phyloP scores from a whole-genome alignment of 53 echinoderm and acorn worm genomes.

The Apostichopus leukothele region DNA sequence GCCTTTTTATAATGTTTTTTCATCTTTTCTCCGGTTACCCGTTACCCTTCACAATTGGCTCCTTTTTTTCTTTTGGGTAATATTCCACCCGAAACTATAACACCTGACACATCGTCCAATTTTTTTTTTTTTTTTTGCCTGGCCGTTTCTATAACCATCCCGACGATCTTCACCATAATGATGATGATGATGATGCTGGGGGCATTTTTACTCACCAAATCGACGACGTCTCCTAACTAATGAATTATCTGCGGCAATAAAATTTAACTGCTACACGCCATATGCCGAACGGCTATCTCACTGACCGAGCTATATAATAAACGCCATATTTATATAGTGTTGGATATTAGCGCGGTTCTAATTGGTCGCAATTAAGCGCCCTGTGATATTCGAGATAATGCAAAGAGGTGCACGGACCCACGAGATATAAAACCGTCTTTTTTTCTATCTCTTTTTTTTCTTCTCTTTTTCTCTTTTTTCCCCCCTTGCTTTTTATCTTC shows the following conservation, averaged over 20 bases:
- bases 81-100: slow-evolving; percentile 10
- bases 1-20: too few species aligned
- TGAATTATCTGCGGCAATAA: slow-evolving; percentile 42
- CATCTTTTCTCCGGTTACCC: too few species aligned
- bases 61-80: neutral
- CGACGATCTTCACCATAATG: too few species aligned
- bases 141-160: neutral
- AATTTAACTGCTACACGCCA: slow-evolving; percentile 44
- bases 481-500: neutral
- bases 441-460: neutral
- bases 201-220: neutral
- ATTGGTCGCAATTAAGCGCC: slow-evolving; percentile 30
- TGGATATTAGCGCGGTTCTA: slow-evolving; percentile 20
- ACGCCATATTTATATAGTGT: slow-evolving; percentile 2
- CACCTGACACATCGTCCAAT: slow-evolving; percentile 20
- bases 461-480: neutral
- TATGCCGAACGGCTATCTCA: slow-evolving; percentile 33
- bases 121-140: too few species aligned
- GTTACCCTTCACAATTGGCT: too few species aligned
- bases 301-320: slow-evolving; percentile 1
- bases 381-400: slow-evolving; percentile 20
- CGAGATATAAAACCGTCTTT: slow-evolving; percentile 12
- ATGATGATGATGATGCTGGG: neutral
- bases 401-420: slow-evolving; percentile 34
- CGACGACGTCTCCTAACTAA: slow-evolving; percentile 2